These are phyloP conservation scores for Pseudococcus viburni DNA, from an alignment of 2,888 invertebrate species.

Conservation along the genomic window DNA sequence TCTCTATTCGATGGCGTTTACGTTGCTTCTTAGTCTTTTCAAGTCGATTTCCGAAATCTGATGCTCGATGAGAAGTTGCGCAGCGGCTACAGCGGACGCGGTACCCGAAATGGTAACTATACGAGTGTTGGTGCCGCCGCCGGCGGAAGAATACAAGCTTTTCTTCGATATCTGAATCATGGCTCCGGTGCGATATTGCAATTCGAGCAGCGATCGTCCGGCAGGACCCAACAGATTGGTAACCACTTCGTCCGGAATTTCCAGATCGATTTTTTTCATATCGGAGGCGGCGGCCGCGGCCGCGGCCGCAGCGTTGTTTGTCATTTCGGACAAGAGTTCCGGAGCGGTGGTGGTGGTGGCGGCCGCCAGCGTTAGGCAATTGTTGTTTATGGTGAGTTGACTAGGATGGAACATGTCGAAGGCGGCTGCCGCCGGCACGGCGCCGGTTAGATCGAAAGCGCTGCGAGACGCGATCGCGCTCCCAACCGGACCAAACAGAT, in stretches of 20 bases:
- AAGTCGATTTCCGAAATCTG: constrained; percentile 96
- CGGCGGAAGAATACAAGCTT: constrained; percentile 90
- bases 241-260: constrained; percentile 92
- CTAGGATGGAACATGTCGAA: constrained; percentile 66
- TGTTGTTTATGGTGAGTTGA: constrained; percentile 65
- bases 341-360: neutral
- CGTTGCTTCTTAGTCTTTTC: constrained; percentile 76
- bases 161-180: constrained; percentile 99
- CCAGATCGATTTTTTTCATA: constrained; percentile 87
- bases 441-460: constrained; percentile 65
- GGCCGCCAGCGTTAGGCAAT: constrained; percentile 62
- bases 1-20: constrained; percentile 42
- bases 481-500: constrained; percentile 67
- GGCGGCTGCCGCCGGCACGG: constrained; percentile 63
- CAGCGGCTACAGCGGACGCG: constrained; percentile 89
- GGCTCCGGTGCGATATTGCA: constrained; percentile 96
- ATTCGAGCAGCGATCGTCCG: constrained; percentile 95
- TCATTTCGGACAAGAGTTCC: neutral
- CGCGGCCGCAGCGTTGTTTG: constrained; percentile 49
- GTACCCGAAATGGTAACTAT: constrained; percentile 96
- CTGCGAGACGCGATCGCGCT: constrained; percentile 66
- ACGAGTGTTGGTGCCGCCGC: constrained; percentile 84
- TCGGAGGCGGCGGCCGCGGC: constrained; percentile 70
- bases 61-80: constrained; percentile 96
- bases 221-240: constrained; percentile 97